Base-by-base conservation (phyloP, 2,113 vertebrate genomes). In the Butorides virescens region DNA sequence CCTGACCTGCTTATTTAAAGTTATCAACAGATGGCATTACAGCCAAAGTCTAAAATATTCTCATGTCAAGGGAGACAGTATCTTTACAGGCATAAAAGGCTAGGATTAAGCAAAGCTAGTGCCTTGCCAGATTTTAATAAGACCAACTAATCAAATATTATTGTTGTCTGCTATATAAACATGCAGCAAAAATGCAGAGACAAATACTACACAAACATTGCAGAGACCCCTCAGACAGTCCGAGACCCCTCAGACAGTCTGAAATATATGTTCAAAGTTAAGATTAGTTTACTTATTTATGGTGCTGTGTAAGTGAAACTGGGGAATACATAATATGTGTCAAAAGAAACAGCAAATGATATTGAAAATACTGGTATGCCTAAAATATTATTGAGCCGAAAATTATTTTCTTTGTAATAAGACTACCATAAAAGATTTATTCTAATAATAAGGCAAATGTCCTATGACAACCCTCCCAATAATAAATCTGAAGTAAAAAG, bases 381-480 rank as follows among this genome's bases (percentile, higher is more conserved):
- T 85, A 86, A 91, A 95, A 95, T 85, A 87, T n/a, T 73, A 91
- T 4, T 17, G 77, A 92, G 65, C 22, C 5, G 7, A 65, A 94
- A 85, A 67, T 61, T 86, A 91, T 83, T 95, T 93, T 78, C 86
- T 85, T 87, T 85, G 77, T 84, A 92, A 44, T 79, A 85, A 93
- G 86, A 92, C 80, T 84, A 85, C 77, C 65, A 66, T n/a, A 75
- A 94, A 95, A 92, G 73, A 97, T 90, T 92, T 93, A 97, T 76
- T 79, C 53, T 70, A 92, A 85, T 89, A 95, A 95, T 95, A 95
- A 95, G 61, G 62, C 80, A 72, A 89, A 92, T 50, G 46, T 85
- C 77, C 86, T 66, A 68, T 59, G 86, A 93, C 71, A 86, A 66
- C 32, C 49, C 53, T 86, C 84, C 67, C 65, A 85, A 25, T 46